These are phyloP conservation scores for Apogon talboti DNA, from an alignment of 2,797 vertebrate species.

Conservation along the genomic window DNA sequence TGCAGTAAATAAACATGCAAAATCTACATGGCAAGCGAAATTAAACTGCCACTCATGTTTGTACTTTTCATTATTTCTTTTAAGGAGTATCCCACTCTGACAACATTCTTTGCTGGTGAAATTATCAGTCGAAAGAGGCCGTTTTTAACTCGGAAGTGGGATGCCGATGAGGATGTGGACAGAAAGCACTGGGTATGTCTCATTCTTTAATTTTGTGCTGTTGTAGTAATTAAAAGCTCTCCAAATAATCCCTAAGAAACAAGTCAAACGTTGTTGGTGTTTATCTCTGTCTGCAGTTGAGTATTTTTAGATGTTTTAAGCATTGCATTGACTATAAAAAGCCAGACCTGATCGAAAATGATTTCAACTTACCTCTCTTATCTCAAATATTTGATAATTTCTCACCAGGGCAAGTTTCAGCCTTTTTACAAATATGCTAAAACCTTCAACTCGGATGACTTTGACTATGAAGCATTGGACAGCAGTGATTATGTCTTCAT, in stretches of 20 bases:
- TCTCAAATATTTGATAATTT: conserved; percentile 11
- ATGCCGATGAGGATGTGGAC: conserved; percentile 97
- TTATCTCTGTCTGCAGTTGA: background rate
- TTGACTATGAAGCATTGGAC: conserved; percentile 95
- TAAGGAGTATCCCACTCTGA: conserved; percentile 95
- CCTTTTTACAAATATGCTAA: conserved; percentile 98
- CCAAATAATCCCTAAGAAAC: background rate
- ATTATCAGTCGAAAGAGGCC: conserved; percentile 96
- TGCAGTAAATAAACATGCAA: background rate
- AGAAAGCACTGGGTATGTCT: conserved; percentile 95
- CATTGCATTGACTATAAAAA: no score
- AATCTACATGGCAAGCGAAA: background rate
- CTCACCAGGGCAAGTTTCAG: conserved; percentile 92
- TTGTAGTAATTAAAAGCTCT: background rate
- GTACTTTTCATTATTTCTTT: background rate
- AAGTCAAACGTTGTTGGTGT: background rate
- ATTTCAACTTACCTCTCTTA: background rate
- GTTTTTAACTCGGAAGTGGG: conserved; percentile 98
- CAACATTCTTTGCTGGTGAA: conserved; percentile 98
- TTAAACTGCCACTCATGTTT: background rate
- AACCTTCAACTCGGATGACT: conserved; percentile 97
- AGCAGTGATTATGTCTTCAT: conserved; percentile 97
- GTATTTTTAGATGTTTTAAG: background rate
- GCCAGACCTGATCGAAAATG: background rate
- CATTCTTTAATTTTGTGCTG: background rate